Base-by-base conservation (phyloP, 2,797 vertebrate genomes). In the Rhincodon typus region DNA sequence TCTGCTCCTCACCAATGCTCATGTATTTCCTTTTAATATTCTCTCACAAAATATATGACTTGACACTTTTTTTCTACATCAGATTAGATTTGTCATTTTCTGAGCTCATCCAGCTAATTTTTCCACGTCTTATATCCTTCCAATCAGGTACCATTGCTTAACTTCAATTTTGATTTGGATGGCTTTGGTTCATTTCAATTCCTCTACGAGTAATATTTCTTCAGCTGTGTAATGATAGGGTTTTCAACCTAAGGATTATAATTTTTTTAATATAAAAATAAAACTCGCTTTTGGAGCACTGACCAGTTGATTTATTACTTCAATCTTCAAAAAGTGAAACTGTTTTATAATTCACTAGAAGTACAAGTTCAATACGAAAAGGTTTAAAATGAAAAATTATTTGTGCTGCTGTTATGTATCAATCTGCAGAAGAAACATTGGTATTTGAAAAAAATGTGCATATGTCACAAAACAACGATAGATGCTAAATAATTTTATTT, bases 301-400 rank as follows among this genome's bases (percentile, higher is more conserved):
- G 94, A 94, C 94, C 46, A 72, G 4, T 70, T 94, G 94, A 94
- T 94, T 34, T 74, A 94, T 94, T 74, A 74, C 10, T 74, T 72
- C 42, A 94, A 74, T 74, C 94, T 74, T 74, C 42, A 70, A 27
- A 38, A 94, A 94, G 38, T 70, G 50, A 50, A 94, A 72, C 94
- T 74, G 30, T 94, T 94, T 94, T 42, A 94, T 72, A 72, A 94
- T 94, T 94, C 69, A 94, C 30, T 67, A 94, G 69, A 94, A 69
- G 10, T 50, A 94, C 1, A 46, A 23, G 13, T 94, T 72, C 42
- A 94, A 94, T 74, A 27, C 30, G 21, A 38, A 94, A 53, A 53
- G 38, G 23, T 94, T 94, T 50, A 50, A 46, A 72, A 70, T 94
- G 94, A 94, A 94, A 94, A 46, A 50, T 70, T 25, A 46, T 17